phyloP scores from a whole-genome alignment of 2,797 vertebrate genomes.

The Lepilemur septentrionalis region DNA sequence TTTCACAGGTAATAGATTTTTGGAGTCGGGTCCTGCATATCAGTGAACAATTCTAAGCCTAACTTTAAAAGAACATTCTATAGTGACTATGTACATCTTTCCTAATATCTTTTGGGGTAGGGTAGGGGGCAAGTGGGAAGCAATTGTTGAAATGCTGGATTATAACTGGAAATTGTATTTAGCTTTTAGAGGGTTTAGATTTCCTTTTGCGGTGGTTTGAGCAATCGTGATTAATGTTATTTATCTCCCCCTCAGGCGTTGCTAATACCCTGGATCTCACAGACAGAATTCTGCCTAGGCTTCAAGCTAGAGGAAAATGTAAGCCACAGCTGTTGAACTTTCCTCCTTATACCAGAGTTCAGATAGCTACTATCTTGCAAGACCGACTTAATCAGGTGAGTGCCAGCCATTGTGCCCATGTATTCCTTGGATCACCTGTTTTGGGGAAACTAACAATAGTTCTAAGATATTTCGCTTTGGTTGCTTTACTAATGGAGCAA shows the following conservation, averaged over 20 bases:
- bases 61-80: background rate
- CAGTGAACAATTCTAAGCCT: background rate
- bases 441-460: background rate
- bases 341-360: slow-evolving; percentile 91
- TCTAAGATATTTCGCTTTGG: slow-evolving; percentile 11
- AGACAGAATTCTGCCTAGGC: slow-evolving; percentile 92
- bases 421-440: background rate
- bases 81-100: background rate
- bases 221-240: background rate
- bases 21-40: background rate
- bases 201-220: background rate
- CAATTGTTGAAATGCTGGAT: background rate
- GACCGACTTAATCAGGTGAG: slow-evolving; percentile 90
- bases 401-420: background rate
- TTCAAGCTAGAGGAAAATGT: slow-evolving; percentile 86
- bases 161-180: background rate
- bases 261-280: slow-evolving; percentile 97
- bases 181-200: background rate
- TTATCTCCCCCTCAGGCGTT: slow-evolving; percentile 85
- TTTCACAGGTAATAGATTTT: slow-evolving; percentile 5
- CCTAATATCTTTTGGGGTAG: background rate
- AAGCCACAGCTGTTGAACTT: slow-evolving; percentile 92
- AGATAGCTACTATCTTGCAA: slow-evolving; percentile 92
- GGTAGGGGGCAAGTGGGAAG: background rate
- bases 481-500: background rate